Base-by-base conservation (phyloP, 2,888 invertebrate species). In the Himalopsyche kuldschensis region DNA sequence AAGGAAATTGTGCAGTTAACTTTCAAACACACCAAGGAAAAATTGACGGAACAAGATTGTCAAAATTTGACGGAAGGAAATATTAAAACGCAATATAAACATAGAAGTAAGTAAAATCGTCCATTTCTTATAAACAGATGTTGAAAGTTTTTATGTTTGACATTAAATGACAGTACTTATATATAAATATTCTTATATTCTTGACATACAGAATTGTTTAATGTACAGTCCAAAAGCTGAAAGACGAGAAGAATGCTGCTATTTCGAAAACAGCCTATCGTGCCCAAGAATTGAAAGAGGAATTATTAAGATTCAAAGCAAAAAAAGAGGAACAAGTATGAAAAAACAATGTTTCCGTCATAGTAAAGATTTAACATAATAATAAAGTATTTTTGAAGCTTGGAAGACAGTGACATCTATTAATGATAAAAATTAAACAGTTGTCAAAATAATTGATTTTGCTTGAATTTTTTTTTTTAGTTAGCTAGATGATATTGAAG, bases 11-110 rank as follows among this genome's bases (percentile, higher is more conserved):
- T 5, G 20, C 77, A 75, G 55, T 63, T 32, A 6, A 20, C 31
- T 30, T 63, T 35, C 10, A 15, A 3, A 5, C 24, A 78, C 27
- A 20, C 35, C 24, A 11, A 30, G n/a, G 31, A 81, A 24, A 17
- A 81, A 63, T 55, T 20, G 35, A 35, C 30, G 5, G 27, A 35
- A 20, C 55, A 78, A 81, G 77, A 81, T 32, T 35, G 41, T n/a
- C 89, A 90, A 83, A 89, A 90, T 84, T 89, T 88, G 83, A 88
- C 89, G 80, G 88, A 91, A 31, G 89, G 90, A 83, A 89, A 90
- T 79, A 31, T 90, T 48, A 89, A 87, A 84, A 84, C 86, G 11
- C 87, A 87, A 20, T 89, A 89, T 86, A 90, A 91, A 86, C 89
- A 87, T 86, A 90, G 90, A 89, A 88, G 92, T 91, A 76, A 30